phyloP scores from a whole-genome alignment of 2,113 vertebrate species.

The Sylvilagus bachmani region DNA sequence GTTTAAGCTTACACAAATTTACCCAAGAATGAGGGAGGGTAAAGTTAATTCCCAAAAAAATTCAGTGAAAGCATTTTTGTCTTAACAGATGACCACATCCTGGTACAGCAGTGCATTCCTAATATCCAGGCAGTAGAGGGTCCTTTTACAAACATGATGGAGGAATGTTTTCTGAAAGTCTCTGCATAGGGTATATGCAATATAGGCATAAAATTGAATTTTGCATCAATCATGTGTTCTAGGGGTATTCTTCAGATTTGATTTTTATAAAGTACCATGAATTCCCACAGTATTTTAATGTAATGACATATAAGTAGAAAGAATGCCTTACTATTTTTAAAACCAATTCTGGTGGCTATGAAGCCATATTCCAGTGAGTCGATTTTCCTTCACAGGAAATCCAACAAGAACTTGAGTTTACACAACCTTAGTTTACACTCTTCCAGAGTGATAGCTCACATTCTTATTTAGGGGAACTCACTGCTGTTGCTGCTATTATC shows the following conservation, averaged over 20 bases:
- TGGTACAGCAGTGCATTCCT: constrained; percentile 39
- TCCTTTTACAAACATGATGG: background rate
- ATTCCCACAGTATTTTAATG: constrained; percentile 8
- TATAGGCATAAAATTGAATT: background rate
- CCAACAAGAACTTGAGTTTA: background rate
- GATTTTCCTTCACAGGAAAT: constrained; percentile 3
- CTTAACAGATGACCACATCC: constrained; percentile 48
- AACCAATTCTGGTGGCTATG: background rate
- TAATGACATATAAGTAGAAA: background rate
- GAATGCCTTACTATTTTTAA: background rate
- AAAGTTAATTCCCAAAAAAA: constrained; percentile 64
- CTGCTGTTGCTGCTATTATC: background rate
- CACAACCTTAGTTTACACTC: background rate
- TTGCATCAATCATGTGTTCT: background rate
- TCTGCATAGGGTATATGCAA: background rate
- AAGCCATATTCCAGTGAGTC: background rate
- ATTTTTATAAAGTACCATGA: constrained; percentile 12
- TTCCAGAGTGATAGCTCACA: background rate
- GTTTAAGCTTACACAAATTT: constrained; percentile 44
- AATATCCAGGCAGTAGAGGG: background rate
- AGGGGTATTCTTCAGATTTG: background rate
- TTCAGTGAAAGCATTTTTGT: constrained; percentile 58
- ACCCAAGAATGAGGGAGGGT: background rate
- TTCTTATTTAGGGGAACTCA: constrained; percentile 45
- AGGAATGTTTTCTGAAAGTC: constrained; percentile 2